Conservation (phyloP, 2,113 vertebrate genomes). For the Ochotona curzoniae region DNA sequence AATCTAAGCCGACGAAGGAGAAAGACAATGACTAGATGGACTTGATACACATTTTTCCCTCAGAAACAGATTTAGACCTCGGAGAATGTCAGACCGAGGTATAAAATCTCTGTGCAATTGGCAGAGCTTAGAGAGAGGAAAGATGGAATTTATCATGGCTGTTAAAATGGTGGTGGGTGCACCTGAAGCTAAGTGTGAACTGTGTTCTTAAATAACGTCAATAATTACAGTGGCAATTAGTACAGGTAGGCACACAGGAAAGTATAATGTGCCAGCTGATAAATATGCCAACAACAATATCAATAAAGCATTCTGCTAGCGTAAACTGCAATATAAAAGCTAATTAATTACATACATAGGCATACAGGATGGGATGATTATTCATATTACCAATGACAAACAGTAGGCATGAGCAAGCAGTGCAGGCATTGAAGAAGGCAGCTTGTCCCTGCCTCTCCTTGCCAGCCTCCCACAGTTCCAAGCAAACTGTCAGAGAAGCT, state of each 20-base stretch:
- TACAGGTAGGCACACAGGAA: conserved; percentile 70
- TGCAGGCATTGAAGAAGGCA: neutral
- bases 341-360: conserved; percentile 79
- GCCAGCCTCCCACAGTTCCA: neutral
- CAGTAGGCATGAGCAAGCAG: neutral
- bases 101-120: conserved; percentile 52
- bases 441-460: neutral
- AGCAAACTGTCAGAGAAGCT: neutral
- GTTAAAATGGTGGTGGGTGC: conserved; percentile 66
- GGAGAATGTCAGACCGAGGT: neutral
- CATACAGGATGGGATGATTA: conserved; percentile 57
- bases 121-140: neutral
- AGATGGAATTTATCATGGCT: conserved; percentile 63
- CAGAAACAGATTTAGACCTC: conserved; percentile 46
- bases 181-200: conserved; percentile 66
- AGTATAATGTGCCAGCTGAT: conserved; percentile 63
- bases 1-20: conserved; percentile 74
- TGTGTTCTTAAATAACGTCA: conserved; percentile 75
- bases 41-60: conserved; percentile 68
- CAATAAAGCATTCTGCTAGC: conserved; percentile 72
- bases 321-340: conserved; percentile 77
- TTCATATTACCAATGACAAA: conserved; percentile 67
- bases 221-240: conserved; percentile 79
- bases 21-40: conserved; percentile 67
- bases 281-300: conserved; percentile 73